phyloP scores from a whole-genome alignment of 2,888 invertebrate species.

The Limenitis camilla region DNA sequence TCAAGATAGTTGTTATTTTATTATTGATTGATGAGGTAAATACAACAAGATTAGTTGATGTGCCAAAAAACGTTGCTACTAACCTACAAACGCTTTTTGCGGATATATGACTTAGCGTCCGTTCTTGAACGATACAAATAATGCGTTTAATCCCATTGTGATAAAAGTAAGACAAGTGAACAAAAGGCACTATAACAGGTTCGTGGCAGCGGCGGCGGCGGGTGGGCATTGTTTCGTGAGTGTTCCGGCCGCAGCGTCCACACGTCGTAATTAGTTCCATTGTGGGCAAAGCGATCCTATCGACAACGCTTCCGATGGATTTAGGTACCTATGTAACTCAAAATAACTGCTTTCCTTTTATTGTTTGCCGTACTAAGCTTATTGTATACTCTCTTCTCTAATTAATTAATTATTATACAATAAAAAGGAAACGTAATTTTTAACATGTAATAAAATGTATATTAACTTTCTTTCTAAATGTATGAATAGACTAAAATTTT shows the following conservation, averaged over 20 bases:
- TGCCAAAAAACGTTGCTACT: not conserved
- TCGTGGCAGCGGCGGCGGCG: slow-evolving; percentile 34
- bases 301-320: slow-evolving; percentile 68
- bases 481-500: slow-evolving; percentile 19
- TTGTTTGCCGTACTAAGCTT: slow-evolving; percentile 37
- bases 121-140: slow-evolving; percentile 16
- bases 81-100: not conserved
- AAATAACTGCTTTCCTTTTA: slow-evolving; percentile 57
- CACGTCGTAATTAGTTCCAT: slow-evolving; percentile 67
- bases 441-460: slow-evolving; percentile 23
- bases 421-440: slow-evolving; percentile 5
- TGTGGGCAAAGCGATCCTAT: slow-evolving; percentile 63
- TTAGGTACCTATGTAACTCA: slow-evolving; percentile 49
- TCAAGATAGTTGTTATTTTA: too few relatives aligned
- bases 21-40: too few relatives aligned
- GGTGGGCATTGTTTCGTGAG: slow-evolving; percentile 47
- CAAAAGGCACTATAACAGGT: slow-evolving; percentile 45
- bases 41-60: too few relatives aligned
- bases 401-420: slow-evolving; percentile 1
- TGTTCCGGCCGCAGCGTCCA: slow-evolving; percentile 43
- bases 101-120: slow-evolving; percentile 3
- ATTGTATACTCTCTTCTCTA: slow-evolving; percentile 22
- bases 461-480: slow-evolving; percentile 25
- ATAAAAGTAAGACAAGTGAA: slow-evolving; percentile 43
- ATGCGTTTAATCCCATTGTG: slow-evolving; percentile 31